phyloP scores from a whole-genome alignment of 2,797 vertebrate species.

The Tympanoctomys barrerae region DNA sequence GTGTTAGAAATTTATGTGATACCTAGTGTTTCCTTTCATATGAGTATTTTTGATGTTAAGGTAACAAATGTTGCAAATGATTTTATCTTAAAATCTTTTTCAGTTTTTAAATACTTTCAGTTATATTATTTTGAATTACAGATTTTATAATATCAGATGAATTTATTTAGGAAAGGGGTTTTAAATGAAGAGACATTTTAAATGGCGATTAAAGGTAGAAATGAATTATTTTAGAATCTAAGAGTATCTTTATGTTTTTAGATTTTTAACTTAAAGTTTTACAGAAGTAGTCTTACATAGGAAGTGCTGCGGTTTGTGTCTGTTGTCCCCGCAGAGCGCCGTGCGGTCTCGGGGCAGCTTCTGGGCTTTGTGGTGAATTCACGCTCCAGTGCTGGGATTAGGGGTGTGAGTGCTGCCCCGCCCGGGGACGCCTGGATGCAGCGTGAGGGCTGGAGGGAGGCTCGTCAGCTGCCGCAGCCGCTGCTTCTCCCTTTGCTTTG shows the following conservation, averaged over 20 bases:
- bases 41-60: not conserved
- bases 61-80: not conserved
- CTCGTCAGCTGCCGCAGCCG: too few species aligned
- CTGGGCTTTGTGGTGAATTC: too few species aligned
- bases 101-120: not conserved
- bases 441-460: too few species aligned
- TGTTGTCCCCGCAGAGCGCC: too few species aligned
- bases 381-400: too few species aligned
- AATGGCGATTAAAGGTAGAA: not conserved
- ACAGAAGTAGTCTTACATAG: not conserved
- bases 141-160: not conserved
- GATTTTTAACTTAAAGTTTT: slow-evolving; percentile 26
- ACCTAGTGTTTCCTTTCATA: not conserved
- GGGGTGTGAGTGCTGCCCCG: too few species aligned
- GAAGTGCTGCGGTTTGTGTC: not conserved
- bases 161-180: not conserved
- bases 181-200: not conserved
- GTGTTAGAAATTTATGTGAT: not conserved
- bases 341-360: too few species aligned
- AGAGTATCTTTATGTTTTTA: slow-evolving; percentile 12
- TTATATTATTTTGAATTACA: not conserved
- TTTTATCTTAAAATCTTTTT: slow-evolving; percentile 26
- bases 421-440: too few species aligned
- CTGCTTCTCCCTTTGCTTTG: too few species aligned
- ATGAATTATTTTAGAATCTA: not conserved